Evolutionary conservation across 2,888 invertebrate species (phyloP), one percentile per base, ranked within the genome.

Genomic region (Pandemis cinnamomeana): DNA sequence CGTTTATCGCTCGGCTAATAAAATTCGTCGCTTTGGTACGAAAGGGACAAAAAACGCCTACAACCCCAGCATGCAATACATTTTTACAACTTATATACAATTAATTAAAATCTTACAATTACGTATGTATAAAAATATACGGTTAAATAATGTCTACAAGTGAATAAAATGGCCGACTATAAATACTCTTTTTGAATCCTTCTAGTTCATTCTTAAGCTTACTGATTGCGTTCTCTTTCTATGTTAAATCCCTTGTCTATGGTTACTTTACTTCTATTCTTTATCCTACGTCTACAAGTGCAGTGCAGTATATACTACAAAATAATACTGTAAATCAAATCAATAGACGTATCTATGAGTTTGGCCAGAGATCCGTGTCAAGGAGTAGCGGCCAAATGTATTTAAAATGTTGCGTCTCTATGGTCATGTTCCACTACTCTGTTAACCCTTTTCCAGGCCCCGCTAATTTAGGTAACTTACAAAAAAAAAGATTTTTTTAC

Each of bases 181-280:
- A 61, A 72, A 53, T 48, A 48, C 46, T 63, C 36, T 41, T 20
- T 36, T 53, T 53, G 36, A 15, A 69, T n/a, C 58, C 58, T 53
- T 66, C 27, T 69, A 68, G 11, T 44, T 36, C 73, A 11, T 70
- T 20, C 69, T 66, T 70, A 69, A 44, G 11, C 51, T 73, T 66
- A 48, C 75, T 46, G 66, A 75, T 72, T 60, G 72, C 75, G 60
- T 36, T 67, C 60, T 51, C 41, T 53, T 67, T 10, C 46, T 55
- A 66, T 62, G 46, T 55, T 69, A 66, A 70, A 53, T 75, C 71
- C 76, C 74, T 75, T 72, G 68, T 73, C 76, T 77, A 71, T 68
- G 46, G 53, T 71, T 66, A 74, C 51, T 46, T 60, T 55, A 74
- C 46, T 46, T 60, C 44, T 64, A 72, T 27, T 11, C 20, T 71